A percentile compares a stretch with the other conserved stretches of the same genome.
Evolutionary conservation across 2,888 invertebrate genomes (phyloP).

Genomic region (Leptura quadrifasciata): DNA sequence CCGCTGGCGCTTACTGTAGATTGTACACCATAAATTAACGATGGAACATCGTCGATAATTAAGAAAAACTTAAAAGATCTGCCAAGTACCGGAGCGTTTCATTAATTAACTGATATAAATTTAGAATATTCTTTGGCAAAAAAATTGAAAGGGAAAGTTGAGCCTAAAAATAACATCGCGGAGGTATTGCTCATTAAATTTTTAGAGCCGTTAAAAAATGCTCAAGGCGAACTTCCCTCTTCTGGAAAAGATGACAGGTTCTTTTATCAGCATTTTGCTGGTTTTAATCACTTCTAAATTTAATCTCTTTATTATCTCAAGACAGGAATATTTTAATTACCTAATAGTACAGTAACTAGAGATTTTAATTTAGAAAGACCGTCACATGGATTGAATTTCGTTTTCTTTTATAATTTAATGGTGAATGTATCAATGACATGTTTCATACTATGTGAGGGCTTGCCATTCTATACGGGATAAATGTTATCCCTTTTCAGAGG

Average conservation of each 20-base stretch:
- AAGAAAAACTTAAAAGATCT: conserved; percentile 34
- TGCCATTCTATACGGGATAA: too few species aligned
- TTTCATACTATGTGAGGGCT: too few species aligned
- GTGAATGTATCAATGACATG: too few species aligned
- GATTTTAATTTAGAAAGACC: too few species aligned
- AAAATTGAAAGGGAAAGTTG: conserved; percentile 25
- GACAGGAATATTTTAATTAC: conserved; percentile 21
- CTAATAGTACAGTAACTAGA: conserved; percentile 8
- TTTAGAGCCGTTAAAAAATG: conserved; percentile 36
- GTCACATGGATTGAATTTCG: too few species aligned
- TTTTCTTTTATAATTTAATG: too few species aligned
- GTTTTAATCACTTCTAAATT: conserved; percentile 39
- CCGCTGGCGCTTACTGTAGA: conserved; percentile 34
- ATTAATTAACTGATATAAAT: conserved; percentile 36
- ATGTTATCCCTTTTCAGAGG: too few species aligned
- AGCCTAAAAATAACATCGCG: conserved; percentile 29
- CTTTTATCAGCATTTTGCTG: conserved; percentile 29
- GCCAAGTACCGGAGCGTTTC: conserved; percentile 26
- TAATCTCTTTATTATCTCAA: conserved; percentile 30
- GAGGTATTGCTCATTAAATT: conserved; percentile 37
- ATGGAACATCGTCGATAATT: conserved; percentile 46
- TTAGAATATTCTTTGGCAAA: conserved; percentile 24
- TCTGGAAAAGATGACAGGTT: conserved; percentile 38
- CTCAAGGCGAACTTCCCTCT: conserved; percentile 27
- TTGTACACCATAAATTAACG: conserved; percentile 42